A percentile compares a stretch with the other conserved stretches of the same genome.
Conservation (phyloP, 53 echinoderm and acorn worm genomes). For the Temnopleurus reevesii region DNA sequence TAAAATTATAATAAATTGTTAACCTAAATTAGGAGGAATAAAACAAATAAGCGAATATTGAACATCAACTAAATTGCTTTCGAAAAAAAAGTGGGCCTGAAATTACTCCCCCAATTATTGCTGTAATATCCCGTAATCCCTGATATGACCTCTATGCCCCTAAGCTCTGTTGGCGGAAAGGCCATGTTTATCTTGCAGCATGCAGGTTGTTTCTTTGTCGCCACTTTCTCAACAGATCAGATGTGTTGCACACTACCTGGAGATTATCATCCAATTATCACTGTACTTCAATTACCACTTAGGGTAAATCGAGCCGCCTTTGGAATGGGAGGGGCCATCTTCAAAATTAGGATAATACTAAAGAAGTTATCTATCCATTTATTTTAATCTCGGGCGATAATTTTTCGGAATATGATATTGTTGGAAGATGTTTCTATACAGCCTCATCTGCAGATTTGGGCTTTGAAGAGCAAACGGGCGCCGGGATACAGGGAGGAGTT, state of each 20-base stretch:
- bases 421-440: background rate
- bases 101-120: too few species aligned
- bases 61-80: too few species aligned
- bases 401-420: conserved; percentile 11
- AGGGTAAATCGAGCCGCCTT: conserved; percentile 11
- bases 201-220: conserved; percentile 20
- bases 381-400: background rate
- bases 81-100: too few species aligned
- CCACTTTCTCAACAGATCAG: background rate
- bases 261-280: conserved; percentile 33
- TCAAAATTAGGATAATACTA: background rate
- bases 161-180: conserved; percentile 3
- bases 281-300: conserved; percentile 8
- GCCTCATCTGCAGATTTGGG: background rate
- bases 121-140: background rate
- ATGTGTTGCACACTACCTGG: background rate
- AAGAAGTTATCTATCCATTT: conserved; percentile 2
- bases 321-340: conserved; percentile 29
- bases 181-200: conserved; percentile 7
- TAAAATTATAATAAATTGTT: too few species aligned
- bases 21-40: too few species aligned
- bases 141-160: background rate
- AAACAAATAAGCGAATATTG: too few species aligned
- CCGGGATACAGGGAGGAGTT: too few species aligned
- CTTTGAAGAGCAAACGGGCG: background rate